Conservation (phyloP, 2,888 invertebrate species). For the Pogonocherus hispidulus region DNA sequence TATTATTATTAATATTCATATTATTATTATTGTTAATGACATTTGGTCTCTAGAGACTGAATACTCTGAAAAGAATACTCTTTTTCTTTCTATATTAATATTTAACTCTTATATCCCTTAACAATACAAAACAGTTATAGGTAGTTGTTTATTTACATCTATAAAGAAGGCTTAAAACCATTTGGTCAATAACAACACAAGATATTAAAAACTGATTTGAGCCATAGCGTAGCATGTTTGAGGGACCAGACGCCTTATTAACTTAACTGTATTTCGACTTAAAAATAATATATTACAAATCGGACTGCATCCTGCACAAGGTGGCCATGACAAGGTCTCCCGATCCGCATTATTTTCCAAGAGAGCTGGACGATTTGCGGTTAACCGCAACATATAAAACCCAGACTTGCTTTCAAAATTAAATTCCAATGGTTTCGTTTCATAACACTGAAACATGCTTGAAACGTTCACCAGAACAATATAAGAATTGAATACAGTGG, state of each 20-base stretch:
- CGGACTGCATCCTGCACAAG: constrained; percentile 6
- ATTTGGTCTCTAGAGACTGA: too few species aligned
- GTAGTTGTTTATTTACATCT: too few species aligned
- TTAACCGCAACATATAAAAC: constrained; percentile 17
- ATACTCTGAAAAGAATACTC: too few species aligned
- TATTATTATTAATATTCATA: too few species aligned
- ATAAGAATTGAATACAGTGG: neutral
- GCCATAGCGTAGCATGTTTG: neutral
- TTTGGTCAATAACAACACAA: neutral
- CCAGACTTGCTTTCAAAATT: constrained; percentile 11
- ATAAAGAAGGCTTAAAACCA: too few species aligned
- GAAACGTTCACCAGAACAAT: neutral
- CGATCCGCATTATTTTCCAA: constrained; percentile 9
- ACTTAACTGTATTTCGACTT: constrained; percentile 7
- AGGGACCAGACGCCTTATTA: neutral
- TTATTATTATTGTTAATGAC: too few species aligned
- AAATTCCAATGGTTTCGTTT: constrained; percentile 20
- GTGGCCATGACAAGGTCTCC: constrained; percentile 7
- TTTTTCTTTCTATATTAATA: too few species aligned
- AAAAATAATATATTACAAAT: constrained; percentile 5
- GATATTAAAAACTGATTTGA: neutral
- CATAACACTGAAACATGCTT: neutral
- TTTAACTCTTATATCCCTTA: too few species aligned
- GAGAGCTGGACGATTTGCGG: constrained; percentile 6
- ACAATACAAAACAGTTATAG: too few species aligned